These are phyloP conservation scores for Bothrops jararaca DNA, from an alignment of 2,113 vertebrate genomes.

Conservation along the genomic window DNA sequence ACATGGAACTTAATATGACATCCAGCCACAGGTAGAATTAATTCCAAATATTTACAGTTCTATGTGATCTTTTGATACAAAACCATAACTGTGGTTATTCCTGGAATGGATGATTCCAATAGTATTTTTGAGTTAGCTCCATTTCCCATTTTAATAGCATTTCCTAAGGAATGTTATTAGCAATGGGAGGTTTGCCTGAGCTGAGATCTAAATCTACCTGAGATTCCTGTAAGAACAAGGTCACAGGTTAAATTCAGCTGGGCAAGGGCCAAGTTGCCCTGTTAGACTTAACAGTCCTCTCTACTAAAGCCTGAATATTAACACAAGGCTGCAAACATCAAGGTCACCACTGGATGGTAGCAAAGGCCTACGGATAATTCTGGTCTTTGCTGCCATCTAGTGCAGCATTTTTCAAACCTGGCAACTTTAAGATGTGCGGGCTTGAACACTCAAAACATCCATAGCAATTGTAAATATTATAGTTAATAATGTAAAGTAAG, in stretches of 20 bases:
- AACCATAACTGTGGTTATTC: neutral
- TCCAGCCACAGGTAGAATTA: neutral
- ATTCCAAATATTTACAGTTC: neutral
- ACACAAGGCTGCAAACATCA: too few species aligned
- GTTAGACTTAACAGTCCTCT: neutral
- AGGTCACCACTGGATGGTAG: too few species aligned
- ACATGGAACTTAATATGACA: too few species aligned
- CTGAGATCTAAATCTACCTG: neutral
- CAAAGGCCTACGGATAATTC: too few species aligned
- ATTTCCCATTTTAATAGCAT: neutral
- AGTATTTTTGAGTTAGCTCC: neutral
- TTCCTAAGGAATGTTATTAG: neutral
- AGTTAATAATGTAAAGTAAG: too few species aligned
- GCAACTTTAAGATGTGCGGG: too few species aligned
- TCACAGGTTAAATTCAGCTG: neutral
- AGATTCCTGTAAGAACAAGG: neutral
- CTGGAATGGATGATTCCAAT: neutral
- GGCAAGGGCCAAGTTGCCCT: neutral
- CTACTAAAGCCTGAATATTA: too few species aligned
- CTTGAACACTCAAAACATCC: too few species aligned
- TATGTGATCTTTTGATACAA: neutral
- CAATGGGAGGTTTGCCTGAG: neutral
- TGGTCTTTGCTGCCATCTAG: too few species aligned
- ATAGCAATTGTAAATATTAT: too few species aligned
- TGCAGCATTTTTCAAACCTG: too few species aligned